These are phyloP conservation scores for Drosophila melanocephala DNA, from an alignment of 2,888 invertebrate genomes.

Conservation along the genomic window DNA sequence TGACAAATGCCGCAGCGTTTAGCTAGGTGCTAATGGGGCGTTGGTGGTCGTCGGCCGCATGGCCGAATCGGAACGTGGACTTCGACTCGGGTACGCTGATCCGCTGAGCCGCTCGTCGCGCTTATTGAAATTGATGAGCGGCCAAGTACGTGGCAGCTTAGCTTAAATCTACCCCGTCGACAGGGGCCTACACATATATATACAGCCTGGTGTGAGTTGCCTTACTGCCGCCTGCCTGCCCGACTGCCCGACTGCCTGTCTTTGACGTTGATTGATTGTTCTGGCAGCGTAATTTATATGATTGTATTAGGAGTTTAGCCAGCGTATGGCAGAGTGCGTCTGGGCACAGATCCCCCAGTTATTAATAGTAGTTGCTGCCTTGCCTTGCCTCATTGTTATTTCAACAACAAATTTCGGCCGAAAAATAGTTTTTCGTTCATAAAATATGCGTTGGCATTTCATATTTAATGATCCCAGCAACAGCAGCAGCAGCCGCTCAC, in stretches of 20 bases:
- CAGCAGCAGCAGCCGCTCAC: conserved; percentile 8
- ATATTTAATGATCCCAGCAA: conserved; percentile 67
- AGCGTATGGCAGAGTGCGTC: conserved; percentile 1
- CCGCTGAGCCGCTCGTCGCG: conserved; percentile 30
- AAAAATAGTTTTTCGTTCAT: conserved; percentile 65
- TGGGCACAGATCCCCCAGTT: conserved; percentile 51
- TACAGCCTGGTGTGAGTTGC: conserved; percentile 5
- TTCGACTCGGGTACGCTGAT: conserved; percentile 11
- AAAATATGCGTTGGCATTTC: conserved; percentile 64
- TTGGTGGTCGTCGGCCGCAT: conserved; percentile 46
- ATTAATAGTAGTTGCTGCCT: conserved; percentile 67
- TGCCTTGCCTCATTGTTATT: conserved; percentile 55
- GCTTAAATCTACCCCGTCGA: conserved; percentile 63
- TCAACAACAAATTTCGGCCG: conserved; percentile 65
- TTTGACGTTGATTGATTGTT: conserved; percentile 79
- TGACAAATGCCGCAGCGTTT: conserved; percentile 71
- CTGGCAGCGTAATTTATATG: conserved; percentile 77
- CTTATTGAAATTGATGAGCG: conserved; percentile 79
- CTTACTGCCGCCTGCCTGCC: background rate
- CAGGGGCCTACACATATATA: conserved; percentile 29
- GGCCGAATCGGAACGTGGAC: conserved; percentile 14
- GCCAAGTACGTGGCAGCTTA: conserved; percentile 78
- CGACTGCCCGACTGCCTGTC: conserved; percentile 54
- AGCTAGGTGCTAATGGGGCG: conserved; percentile 75
- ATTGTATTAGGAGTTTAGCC: conserved; percentile 68